These are phyloP conservation scores for Emydoidea blandingii DNA, from an alignment of 2,797 vertebrate species.

Conservation along the genomic window DNA sequence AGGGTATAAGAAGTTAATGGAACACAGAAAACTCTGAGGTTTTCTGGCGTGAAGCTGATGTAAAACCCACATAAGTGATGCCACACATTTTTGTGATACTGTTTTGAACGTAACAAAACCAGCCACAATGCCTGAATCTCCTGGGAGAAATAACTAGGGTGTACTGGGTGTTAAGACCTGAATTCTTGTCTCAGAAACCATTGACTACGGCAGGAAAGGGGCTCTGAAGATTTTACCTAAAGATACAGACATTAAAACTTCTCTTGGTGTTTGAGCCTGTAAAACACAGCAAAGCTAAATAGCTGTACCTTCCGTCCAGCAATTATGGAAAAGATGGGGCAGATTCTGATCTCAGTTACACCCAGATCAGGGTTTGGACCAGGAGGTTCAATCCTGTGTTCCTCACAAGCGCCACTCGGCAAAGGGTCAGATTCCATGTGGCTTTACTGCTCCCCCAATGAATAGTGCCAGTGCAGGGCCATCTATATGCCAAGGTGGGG, in stretches of 20 bases:
- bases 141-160: neutral
- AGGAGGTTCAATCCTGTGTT: neutral
- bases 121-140: neutral
- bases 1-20: neutral
- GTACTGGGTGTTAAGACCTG: neutral
- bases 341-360: neutral
- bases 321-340: fast-evolving
- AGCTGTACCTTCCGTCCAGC: fast-evolving
- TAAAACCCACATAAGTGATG: neutral
- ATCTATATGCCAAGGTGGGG: fast-evolving
- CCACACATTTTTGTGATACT: neutral
- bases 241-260: neutral
- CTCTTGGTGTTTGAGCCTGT: neutral
- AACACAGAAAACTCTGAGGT: constrained; percentile 9
- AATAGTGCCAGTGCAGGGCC: neutral
- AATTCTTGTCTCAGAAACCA: neutral
- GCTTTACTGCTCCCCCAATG: neutral
- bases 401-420: fast-evolving
- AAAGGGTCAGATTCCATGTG: fast-evolving
- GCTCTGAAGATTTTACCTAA: neutral
- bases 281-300: neutral
- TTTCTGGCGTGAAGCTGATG: neutral
- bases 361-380: neutral
- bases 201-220: neutral
- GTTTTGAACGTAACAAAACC: constrained; percentile 30